phyloP scores from a whole-genome alignment of 2,797 vertebrate species.

The Hapalemur alaotrensis region DNA sequence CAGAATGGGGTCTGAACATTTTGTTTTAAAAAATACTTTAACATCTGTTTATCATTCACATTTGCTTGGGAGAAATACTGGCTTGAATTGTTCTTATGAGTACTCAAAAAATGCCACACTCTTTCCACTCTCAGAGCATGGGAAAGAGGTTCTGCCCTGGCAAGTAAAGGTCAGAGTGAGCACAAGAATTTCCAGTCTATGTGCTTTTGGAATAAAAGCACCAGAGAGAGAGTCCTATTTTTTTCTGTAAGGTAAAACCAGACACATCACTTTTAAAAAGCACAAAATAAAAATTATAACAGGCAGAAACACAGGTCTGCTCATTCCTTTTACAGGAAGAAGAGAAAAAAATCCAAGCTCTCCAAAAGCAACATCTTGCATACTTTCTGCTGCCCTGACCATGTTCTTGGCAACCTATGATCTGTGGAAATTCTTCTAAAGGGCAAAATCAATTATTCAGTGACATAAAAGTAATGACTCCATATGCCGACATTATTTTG shows the following conservation, averaged over 20 bases:
- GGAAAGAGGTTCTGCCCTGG: constrained; percentile 38
- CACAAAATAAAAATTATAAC: constrained; percentile 16
- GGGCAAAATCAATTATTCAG: constrained; percentile 73
- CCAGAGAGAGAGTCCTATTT: constrained; percentile 13
- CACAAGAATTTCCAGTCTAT: constrained; percentile 50
- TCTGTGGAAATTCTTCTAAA: constrained; percentile 72
- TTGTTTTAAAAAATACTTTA: constrained; percentile 12
- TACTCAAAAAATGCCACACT: constrained; percentile 29
- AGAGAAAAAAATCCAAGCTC: constrained; percentile 43
- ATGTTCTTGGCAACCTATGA: constrained; percentile 67
- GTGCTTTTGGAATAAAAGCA: constrained; percentile 52
- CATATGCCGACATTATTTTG: constrained; percentile 31
- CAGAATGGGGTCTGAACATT: constrained; percentile 10
- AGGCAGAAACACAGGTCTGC: constrained; percentile 28
- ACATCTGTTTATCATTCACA: constrained; percentile 28
- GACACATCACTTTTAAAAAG: constrained; percentile 5
- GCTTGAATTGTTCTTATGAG: constrained; percentile 21
- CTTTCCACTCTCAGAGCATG: constrained; percentile 33
- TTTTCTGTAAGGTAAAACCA: constrained; percentile 20
- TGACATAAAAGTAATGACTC: constrained; percentile 59
- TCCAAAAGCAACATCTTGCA: constrained; percentile 60
- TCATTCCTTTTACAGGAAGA: not conserved
- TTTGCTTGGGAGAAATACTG: constrained; percentile 7
- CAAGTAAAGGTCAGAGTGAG: constrained; percentile 39
- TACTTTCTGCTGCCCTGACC: constrained; percentile 54